phyloP scores from a whole-genome alignment of 1,140 invertebrate species.

The Mylabris phalerata region DNA sequence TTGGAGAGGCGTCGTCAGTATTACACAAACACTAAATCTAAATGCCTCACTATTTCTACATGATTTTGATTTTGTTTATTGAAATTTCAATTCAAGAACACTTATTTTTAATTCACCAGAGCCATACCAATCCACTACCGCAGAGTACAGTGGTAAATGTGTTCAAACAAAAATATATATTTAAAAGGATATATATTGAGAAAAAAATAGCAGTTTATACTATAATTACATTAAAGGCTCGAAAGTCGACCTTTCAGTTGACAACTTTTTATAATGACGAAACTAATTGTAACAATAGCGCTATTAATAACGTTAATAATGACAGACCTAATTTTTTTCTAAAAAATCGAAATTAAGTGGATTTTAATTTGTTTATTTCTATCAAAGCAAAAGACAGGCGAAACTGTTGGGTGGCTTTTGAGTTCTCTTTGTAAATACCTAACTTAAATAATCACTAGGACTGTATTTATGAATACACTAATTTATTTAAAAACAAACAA shows the following conservation, averaged over 20 bases:
- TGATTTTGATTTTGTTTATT: too few species aligned
- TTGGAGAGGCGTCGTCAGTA: not conserved
- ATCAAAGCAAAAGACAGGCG: too few species aligned
- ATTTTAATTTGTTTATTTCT: too few species aligned
- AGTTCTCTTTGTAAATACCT: slow-evolving; percentile 35
- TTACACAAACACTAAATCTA: not conserved
- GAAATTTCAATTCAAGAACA: not conserved
- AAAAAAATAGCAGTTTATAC: slow-evolving; percentile 29
- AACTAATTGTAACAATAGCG: slow-evolving; percentile 2
- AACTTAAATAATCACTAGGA: slow-evolving; percentile 28
- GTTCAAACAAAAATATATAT: slow-evolving; percentile 26
- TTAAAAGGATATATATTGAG: not conserved
- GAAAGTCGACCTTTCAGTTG: slow-evolving; percentile 6
- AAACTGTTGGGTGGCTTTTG: slow-evolving; percentile 12
- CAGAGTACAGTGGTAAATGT: slow-evolving; percentile 35
- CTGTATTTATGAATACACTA: slow-evolving; percentile 35
- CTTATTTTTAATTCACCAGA: slow-evolving; percentile 23
- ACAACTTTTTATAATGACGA: not conserved
- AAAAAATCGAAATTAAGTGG: too few species aligned
- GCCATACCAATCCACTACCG: slow-evolving; percentile 35
- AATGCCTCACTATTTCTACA: not conserved
- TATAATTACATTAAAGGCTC: slow-evolving; percentile 4
- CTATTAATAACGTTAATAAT: slow-evolving; percentile 11
- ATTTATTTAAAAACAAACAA: slow-evolving; percentile 28
- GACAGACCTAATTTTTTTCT: not conserved